Evolutionary conservation across 2,113 vertebrate genomes (phyloP).

Genomic region (Sorex araneus): DNA sequence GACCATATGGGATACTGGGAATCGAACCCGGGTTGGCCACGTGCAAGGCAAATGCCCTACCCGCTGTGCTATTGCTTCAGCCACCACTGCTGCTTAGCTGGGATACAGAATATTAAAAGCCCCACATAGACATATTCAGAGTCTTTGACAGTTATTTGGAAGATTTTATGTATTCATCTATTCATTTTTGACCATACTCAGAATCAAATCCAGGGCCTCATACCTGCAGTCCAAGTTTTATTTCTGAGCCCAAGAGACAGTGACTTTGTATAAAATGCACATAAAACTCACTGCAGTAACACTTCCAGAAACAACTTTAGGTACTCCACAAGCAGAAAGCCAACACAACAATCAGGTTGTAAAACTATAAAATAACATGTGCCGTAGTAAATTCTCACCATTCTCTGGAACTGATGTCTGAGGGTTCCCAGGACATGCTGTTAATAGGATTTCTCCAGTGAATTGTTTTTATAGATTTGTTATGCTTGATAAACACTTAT

Average conservation of each 20-base stretch:
- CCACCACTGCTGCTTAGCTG: too few species aligned
- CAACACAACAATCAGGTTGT: not conserved
- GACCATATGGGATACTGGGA: too few species aligned
- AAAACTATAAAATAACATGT: not conserved
- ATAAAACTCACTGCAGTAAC: not conserved
- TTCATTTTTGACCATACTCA: too few species aligned
- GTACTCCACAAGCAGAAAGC: not conserved
- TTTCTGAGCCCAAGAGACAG: too few species aligned
- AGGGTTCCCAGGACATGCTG: slow-evolving; percentile 79
- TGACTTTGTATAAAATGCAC: not conserved
- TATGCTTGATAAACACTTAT: slow-evolving; percentile 81
- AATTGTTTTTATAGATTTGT: slow-evolving; percentile 83
- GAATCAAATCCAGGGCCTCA: too few species aligned
- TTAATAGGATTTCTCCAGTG: slow-evolving; percentile 83
- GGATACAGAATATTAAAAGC: not conserved
- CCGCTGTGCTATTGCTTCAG: too few species aligned
- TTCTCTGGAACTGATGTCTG: slow-evolving; percentile 3
- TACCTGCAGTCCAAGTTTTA: too few species aligned
- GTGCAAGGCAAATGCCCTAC: too few species aligned
- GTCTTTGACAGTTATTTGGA: slow-evolving; percentile 4
- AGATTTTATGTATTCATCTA: too few species aligned
- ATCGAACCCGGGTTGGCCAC: too few species aligned
- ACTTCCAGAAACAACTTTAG: not conserved
- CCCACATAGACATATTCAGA: not conserved
- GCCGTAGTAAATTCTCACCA: too few species aligned